Evolutionary conservation across 2,113 vertebrate species (phyloP), one percentile per base, ranked within the genome.

Genomic region (Channa argus): DNA sequence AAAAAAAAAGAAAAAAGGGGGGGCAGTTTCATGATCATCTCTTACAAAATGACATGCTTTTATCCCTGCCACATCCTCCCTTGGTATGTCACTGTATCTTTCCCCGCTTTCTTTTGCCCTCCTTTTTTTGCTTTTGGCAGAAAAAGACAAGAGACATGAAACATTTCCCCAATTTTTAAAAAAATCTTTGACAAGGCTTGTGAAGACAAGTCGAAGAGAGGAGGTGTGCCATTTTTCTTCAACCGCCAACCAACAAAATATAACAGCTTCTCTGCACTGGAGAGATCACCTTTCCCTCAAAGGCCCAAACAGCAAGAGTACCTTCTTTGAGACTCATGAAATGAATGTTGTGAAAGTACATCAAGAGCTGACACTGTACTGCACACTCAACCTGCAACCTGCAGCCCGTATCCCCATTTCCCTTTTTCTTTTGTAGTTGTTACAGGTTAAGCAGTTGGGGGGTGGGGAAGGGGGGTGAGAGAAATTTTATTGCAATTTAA

Each of bases 31-130:
- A 63, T 88, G 82, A 92, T 90, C 84, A 92, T 88, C 61, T 49
- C 82, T 84, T 79, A 88, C 83, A 86, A 89, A 91, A 89, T 90
- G 89, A 89, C 88, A 81, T 63, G 63, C 90, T 91, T 91, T 88
- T 74, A 89, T 91, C 90, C 71, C 46, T 80, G 81, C 83, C 82
- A 86, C 81, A 81, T 89, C 77, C 75, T 86, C 83, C 83, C 88
- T 88, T 84, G 74, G 80, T 87, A 81, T 88, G 89, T 88, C 91
- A 90, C 79, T 86, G 66, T 84, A 80, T 84, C 87, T 80, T 72
- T 84, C 77, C 70, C 41, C 63, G 79, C 74, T 85, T 86, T 86
- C 71, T 86, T 78, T 88, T 88, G 70, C 84, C 86, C 61, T 84
- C 74, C 72, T 88, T 85, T 86, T 24, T 81, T 83, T 59, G 70